These are phyloP conservation scores for Heterocephalus glaber DNA, from an alignment of 2,113 vertebrate genomes.

Conservation along the genomic window DNA sequence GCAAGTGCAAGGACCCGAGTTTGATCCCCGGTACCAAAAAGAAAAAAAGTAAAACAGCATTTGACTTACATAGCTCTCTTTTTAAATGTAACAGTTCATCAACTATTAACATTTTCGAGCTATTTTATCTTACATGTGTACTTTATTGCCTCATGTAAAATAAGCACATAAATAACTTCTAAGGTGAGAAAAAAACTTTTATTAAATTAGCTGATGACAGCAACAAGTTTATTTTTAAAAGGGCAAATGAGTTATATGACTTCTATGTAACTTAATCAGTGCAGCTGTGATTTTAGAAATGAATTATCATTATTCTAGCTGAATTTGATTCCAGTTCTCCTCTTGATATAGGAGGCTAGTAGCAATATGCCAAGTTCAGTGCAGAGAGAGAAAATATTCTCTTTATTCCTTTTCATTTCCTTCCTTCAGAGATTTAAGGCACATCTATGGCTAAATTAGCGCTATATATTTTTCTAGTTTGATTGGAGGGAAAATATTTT, in stretches of 20 bases:
- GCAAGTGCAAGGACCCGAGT: too few relatives aligned
- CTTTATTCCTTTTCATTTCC: not conserved
- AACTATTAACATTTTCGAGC: constrained; percentile 73
- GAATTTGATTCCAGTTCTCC: constrained; percentile 11
- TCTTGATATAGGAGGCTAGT: not conserved
- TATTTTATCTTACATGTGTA: constrained; percentile 51
- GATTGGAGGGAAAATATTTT: not conserved
- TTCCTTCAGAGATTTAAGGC: not conserved
- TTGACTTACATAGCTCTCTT: not conserved
- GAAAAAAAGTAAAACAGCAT: constrained; percentile 36
- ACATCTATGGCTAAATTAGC: not conserved
- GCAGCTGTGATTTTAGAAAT: constrained; percentile 37
- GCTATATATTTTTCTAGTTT: not conserved
- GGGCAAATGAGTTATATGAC: constrained; percentile 56
- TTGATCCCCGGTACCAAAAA: too few relatives aligned
- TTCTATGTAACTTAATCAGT: constrained; percentile 66
- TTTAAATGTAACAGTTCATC: constrained; percentile 48
- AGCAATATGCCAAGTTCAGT: not conserved
- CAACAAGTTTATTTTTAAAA: constrained; percentile 72
- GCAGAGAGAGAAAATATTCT: not conserved
- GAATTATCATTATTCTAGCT: constrained; percentile 29
- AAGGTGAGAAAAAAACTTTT: constrained; percentile 75
- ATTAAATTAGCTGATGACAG: constrained; percentile 68
- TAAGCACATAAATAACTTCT: constrained; percentile 70
- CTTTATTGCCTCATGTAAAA: constrained; percentile 65